These are phyloP conservation scores for Mimas tiliae DNA, from an alignment of 2,888 invertebrate species.

Conservation along the genomic window DNA sequence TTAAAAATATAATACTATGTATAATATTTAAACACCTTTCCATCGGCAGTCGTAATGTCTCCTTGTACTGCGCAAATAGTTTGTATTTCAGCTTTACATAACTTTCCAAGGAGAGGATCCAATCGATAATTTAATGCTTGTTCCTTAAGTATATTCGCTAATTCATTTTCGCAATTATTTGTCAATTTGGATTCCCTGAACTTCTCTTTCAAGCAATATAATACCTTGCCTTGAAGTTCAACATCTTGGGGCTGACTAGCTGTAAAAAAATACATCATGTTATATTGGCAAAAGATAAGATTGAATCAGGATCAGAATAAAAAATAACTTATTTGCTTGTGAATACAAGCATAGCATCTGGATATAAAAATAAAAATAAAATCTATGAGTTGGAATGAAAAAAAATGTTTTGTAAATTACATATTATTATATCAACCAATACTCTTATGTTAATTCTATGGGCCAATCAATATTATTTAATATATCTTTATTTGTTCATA, in stretches of 20 bases:
- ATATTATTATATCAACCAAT: no score
- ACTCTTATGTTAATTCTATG: no score
- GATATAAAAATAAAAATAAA: no score
- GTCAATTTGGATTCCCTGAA: constrained; percentile 91
- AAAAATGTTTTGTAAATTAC: no score
- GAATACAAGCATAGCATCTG: no score
- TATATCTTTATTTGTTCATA: no score
- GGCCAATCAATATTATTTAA: no score
- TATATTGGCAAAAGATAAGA: no score
- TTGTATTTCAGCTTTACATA: constrained; percentile 91
- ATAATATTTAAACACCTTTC: constrained; percentile 61
- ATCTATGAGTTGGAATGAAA: no score
- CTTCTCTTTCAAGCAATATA: constrained; percentile 92
- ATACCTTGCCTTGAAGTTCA: constrained; percentile 92
- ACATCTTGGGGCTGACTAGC: constrained; percentile 85
- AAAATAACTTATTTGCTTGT: no score
- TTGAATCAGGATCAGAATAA: no score
- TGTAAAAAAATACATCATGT: constrained; percentile 47
- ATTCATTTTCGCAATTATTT: constrained; percentile 91
- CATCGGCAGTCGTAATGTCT: constrained; percentile 76
- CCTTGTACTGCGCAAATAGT: constrained; percentile 85
- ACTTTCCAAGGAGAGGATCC: constrained; percentile 93
- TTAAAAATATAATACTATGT: no score
- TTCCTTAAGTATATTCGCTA: constrained; percentile 92
- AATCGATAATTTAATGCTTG: constrained; percentile 96